Conservation (phyloP, 2,888 invertebrate species). For the Agrochola lota region DNA sequence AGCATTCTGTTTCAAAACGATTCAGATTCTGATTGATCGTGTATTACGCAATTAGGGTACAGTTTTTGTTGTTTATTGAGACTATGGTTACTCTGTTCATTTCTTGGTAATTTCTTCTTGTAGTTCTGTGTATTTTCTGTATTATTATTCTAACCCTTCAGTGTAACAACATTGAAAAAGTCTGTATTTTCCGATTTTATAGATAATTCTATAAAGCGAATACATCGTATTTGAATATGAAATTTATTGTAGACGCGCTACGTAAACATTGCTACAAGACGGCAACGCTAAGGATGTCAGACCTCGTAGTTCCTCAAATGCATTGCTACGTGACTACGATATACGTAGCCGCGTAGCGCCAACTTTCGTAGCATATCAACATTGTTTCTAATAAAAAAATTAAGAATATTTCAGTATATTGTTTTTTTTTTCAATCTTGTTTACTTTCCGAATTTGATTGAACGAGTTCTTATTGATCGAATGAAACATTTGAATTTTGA, state of each 20-base stretch:
- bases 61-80: too few relatives aligned
- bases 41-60: too few relatives aligned
- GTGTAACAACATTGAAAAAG: not conserved
- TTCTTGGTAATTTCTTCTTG: too few relatives aligned
- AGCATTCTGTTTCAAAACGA: too few relatives aligned
- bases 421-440: not conserved
- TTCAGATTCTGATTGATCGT: too few relatives aligned
- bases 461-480: not conserved
- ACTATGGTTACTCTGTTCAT: too few relatives aligned
- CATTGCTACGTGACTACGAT: conserved; percentile 21
- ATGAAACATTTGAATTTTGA: not conserved
- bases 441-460: not conserved
- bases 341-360: conserved; percentile 28
- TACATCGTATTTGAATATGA: not conserved
- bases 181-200: not conserved
- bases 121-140: too few relatives aligned
- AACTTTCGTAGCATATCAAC: conserved; percentile 1
- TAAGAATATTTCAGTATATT: not conserved
- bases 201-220: not conserved
- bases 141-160: not conserved
- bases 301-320: conserved; percentile 31
- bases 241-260: not conserved
- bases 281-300: conserved; percentile 15
- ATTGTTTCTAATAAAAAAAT: not conserved
- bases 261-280: not conserved